Base-by-base conservation (phyloP, 2,113 vertebrate genomes). In the Puffinus mauretanicus region DNA sequence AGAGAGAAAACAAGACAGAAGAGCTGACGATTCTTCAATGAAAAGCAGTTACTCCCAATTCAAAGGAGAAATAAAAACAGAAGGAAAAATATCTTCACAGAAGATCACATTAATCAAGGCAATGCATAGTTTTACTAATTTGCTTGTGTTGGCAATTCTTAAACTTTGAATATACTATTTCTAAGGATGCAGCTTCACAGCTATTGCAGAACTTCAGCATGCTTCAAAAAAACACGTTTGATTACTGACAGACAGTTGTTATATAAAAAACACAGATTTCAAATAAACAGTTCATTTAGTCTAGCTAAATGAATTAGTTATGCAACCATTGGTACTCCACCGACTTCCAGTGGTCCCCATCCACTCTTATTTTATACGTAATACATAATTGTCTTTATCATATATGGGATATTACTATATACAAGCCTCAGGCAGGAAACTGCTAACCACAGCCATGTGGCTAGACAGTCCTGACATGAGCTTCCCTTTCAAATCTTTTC, bases 21-120 rank as follows among this genome's bases (percentile, higher is more conserved):
- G 1, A 67, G 52, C 47, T 66, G 77, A 27, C 4, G 1, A 16
- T 15, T n/a, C 62, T 61, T 16, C 77, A 46, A 10, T 0, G 0
- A 65, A 42, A 55, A 67, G 5, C 5, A 38, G 52, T 4, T 27
- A 38, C n/a, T 65, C 44, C 25, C 26, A 40, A 3, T 13, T 40
- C 72, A 57, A 83, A 80, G 62, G 12, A 34, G 36, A 47, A 83
- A 24, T 21, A 24, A 66, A 32, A 49, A 52, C 40, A 38, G 30
- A 57, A 20, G 19, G 58, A 13, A 49, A n/a, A 55, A 16, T 5
- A 49, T 19, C 69, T 71, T 51, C 34, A 29, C n/a, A 51, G 82
- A 79, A 64, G 64, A 36, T 66, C 51, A 61, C 51, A 32, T 81
- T 62, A 65, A 92, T 44, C 44, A 51, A 93, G 84, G 57, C 72